Percentiles rank a stretch among this genome's conserved stretches.
phyloP scores from a whole-genome alignment of 2,888 invertebrate species.

The Dendrolimus pini region DNA sequence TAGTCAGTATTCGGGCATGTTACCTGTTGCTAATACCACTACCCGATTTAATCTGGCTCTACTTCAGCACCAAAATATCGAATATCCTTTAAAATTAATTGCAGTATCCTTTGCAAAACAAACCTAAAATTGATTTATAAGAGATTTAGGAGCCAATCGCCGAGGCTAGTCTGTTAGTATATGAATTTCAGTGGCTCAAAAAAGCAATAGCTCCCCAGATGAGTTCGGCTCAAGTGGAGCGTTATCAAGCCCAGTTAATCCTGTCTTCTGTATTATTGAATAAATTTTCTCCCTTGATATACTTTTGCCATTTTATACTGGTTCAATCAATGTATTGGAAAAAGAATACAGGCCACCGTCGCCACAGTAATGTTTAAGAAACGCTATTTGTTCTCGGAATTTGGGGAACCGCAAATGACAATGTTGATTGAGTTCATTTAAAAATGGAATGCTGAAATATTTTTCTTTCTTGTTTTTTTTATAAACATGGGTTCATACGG shows the following conservation, averaged over 20 bases:
- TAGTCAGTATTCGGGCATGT: too few relatives aligned
- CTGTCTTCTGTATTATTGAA: conserved; percentile 64
- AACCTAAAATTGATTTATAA: conserved; percentile 22
- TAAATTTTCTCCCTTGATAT: conserved; percentile 52
- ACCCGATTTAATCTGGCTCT: too few relatives aligned
- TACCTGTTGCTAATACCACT: too few relatives aligned
- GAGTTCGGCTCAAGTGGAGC: conserved; percentile 54
- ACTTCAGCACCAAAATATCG: background rate
- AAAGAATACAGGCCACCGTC: background rate
- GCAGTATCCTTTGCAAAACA: conserved; percentile 21
- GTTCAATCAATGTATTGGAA: conserved; percentile 9
- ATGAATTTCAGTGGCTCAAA: conserved; percentile 46
- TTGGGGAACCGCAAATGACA: conserved; percentile 8
- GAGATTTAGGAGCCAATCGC: conserved; percentile 26
- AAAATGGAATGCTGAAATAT: background rate
- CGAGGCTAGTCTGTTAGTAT: conserved; percentile 31
- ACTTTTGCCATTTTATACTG: conserved; percentile 41
- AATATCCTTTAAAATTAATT: conserved; percentile 18
- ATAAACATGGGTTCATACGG: too few relatives aligned
- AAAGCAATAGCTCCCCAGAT: conserved; percentile 50
- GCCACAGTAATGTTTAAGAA: background rate
- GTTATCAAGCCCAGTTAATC: conserved; percentile 63
- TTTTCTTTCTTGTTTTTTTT: too few relatives aligned
- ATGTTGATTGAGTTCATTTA: background rate
- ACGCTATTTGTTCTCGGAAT: conserved; percentile 1